Percentiles rank a stretch among this genome's conserved stretches.
These are phyloP conservation scores for Pachydiplax longipennis DNA, from an alignment of 2,888 invertebrate species.

Conservation along the genomic window DNA sequence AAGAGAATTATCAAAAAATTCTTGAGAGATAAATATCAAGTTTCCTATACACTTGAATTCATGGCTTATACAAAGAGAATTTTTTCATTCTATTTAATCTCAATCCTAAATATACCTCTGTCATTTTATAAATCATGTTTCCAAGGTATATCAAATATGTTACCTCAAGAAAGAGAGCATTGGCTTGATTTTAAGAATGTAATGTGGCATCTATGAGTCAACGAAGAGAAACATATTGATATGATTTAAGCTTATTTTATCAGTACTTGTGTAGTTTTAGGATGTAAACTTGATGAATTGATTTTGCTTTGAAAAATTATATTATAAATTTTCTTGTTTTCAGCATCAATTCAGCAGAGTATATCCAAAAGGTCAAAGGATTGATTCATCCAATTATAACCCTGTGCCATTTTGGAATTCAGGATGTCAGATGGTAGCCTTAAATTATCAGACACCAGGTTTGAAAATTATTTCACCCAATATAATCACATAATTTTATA, in stretches of 20 bases:
- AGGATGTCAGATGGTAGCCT: constrained; percentile 95
- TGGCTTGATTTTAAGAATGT: too few relatives aligned
- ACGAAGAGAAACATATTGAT: too few relatives aligned
- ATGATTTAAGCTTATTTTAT: too few relatives aligned
- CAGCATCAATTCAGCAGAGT: constrained; percentile 87
- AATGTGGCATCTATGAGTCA: too few relatives aligned
- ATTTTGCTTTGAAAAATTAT: neutral
- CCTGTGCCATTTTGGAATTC: constrained; percentile 95
- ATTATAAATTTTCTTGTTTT: constrained; percentile 48
- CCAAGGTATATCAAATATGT: too few relatives aligned
- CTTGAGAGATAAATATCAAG: neutral
- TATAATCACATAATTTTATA: too few relatives aligned
- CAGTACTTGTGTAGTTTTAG: too few relatives aligned
- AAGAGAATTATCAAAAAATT: neutral
- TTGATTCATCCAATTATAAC: constrained; percentile 97
- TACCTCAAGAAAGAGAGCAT: too few relatives aligned
- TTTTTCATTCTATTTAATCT: constrained; percentile 14
- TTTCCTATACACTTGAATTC: neutral
- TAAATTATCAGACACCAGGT: constrained; percentile 92
- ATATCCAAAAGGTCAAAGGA: constrained; percentile 92
- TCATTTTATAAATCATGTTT: too few relatives aligned
- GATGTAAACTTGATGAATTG: neutral
- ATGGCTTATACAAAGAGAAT: neutral
- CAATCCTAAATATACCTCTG: too few relatives aligned
- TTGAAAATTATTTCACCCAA: constrained; percentile 12